A percentile compares a stretch with the other conserved stretches of the same genome.
phyloP scores from a whole-genome alignment of 2,113 vertebrate species.

The Cariama cristata region DNA sequence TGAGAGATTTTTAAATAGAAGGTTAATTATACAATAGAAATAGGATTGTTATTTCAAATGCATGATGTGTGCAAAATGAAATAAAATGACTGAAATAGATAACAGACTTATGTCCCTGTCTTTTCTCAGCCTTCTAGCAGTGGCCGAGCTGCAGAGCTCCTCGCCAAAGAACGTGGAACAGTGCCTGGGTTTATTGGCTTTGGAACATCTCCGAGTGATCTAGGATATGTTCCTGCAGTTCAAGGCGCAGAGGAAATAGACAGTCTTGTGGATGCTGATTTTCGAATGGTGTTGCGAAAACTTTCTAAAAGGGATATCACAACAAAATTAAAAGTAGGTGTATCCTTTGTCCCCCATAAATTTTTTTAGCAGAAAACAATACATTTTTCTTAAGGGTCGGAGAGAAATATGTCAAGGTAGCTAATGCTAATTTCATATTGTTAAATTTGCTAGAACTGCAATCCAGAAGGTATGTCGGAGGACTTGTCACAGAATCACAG shows the following conservation, averaged over 20 bases:
- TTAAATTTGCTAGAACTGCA: background rate
- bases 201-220: conserved; percentile 85
- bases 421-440: background rate
- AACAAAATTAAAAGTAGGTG: conserved; percentile 91
- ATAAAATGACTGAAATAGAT: background rate
- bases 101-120: background rate
- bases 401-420: background rate
- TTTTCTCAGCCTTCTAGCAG: conserved; percentile 91
- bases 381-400: background rate
- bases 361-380: background rate
- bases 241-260: conserved; percentile 97
- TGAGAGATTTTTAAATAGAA: background rate
- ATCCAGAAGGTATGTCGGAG: background rate
- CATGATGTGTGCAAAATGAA: background rate
- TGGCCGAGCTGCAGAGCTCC: conserved; percentile 91
- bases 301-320: conserved; percentile 93
- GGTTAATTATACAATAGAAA: background rate
- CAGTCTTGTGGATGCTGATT: conserved; percentile 93
- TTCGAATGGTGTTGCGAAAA: conserved; percentile 94
- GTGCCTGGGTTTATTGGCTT: conserved; percentile 96
- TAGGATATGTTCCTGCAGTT: conserved; percentile 92
- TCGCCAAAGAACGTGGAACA: conserved; percentile 90
- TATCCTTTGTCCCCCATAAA: background rate
- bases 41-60: background rate
- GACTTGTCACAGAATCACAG: background rate